Evolutionary conservation across 2,113 vertebrate genomes (phyloP).

Genomic region (Craseonycteris thonglongyai): DNA sequence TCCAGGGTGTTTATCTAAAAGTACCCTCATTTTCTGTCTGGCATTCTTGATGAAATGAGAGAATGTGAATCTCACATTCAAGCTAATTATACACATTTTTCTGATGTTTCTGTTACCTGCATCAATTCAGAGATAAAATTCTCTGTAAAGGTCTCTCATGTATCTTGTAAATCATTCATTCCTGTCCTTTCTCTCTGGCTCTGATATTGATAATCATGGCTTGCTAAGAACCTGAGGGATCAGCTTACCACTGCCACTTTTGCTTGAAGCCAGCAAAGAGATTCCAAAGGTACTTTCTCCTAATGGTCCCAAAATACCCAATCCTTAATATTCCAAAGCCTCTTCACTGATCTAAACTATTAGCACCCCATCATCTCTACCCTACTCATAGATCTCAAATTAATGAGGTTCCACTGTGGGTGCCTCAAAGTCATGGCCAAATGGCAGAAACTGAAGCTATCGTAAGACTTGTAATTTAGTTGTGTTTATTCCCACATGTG

Average conservation of each 20-base stretch:
- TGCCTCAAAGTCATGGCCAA: neutral
- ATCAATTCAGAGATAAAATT: neutral
- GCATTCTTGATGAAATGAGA: neutral
- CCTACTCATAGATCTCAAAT: neutral
- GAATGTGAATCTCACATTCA: neutral
- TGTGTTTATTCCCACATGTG: neutral
- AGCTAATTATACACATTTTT: neutral
- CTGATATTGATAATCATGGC: neutral
- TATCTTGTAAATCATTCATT: neutral
- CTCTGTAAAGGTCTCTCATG: neutral
- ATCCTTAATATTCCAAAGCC: neutral
- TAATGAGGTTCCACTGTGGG: neutral
- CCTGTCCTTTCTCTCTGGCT: neutral
- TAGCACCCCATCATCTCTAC: neutral
- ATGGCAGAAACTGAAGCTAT: neutral
- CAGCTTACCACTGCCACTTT: neutral
- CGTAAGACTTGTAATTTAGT: neutral
- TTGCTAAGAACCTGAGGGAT: neutral
- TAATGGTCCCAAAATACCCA: neutral
- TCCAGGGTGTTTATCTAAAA: neutral
- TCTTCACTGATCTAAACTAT: neutral
- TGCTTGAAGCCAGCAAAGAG: neutral
- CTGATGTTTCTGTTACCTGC: neutral
- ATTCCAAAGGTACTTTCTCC: neutral
- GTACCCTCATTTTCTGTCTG: neutral